Evolutionary conservation across 2,113 vertebrate species (phyloP), one percentile per base, ranked within the genome.

Genomic region (Cheilinus undulatus): DNA sequence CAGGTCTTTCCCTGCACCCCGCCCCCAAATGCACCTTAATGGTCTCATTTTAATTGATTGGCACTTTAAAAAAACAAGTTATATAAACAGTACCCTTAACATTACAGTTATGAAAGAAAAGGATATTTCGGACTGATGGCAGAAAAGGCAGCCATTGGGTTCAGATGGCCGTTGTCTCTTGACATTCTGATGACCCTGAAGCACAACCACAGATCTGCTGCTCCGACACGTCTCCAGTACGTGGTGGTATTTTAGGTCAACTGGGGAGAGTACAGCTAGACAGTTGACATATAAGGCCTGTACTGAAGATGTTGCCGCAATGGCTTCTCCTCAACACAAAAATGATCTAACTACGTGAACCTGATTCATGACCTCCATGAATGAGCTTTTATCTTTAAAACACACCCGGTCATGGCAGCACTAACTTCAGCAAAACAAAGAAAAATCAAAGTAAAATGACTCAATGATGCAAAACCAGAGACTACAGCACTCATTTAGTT

Each of bases 401-500:
- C 63, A 78, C 43, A n/a, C 52, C 30, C 9, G 65, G 61, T 59
- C 38, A 58, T 76, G 78, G 79, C 52, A 63, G 68, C 65, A 69
- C 17, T 79, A 57, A 84, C 56, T 65, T 69, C 86, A 87, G 60
- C 22, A 64, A 83, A 79, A 73, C 3, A 89, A 90, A 94, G 89
- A 94, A 77, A 83, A 79, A 15, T 7, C 2, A 30, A 82, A 50
- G n/a, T 12, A 92, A 76, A 80, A 82, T 92, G 92, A 93, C 89
- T 89, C 92, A 91, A 93, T 45, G 68, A 93, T 90, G 93, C 86
- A 83, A 89, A 93, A 94, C 92, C 92, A 94, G 90, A 94, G 75
- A 90, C 94, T 93, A 97, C 95, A 96, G 93, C 94, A 93, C 94
- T 93, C 89, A 90, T 92, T 93, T 93, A 95, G 82, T 86, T 91